A percentile compares a stretch with the other conserved stretches of the same genome.
Conservation (phyloP, 1,140 invertebrate genomes). For the Diorhabda sublineata region DNA sequence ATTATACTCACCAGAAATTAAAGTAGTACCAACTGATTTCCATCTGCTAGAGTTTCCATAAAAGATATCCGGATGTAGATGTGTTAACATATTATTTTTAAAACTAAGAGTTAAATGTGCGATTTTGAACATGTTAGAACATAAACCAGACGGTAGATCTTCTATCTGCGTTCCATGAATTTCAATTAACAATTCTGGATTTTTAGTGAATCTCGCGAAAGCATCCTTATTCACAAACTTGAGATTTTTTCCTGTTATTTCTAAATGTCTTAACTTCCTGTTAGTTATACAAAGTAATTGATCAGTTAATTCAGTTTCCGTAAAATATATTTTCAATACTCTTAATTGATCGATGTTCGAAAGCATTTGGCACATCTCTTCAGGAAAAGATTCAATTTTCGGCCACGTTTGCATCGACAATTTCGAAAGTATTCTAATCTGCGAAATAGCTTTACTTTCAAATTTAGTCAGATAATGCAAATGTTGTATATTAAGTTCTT, state of each 20-base stretch:
- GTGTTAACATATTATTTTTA: conserved; percentile 74
- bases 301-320: conserved; percentile 63
- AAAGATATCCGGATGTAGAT: conserved; percentile 73
- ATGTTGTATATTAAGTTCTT: conserved; percentile 54
- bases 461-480: conserved; percentile 59
- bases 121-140: conserved; percentile 69
- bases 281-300: conserved; percentile 69
- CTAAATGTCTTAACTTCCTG: conserved; percentile 73
- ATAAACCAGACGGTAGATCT: conserved; percentile 71
- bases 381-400: conserved; percentile 56
- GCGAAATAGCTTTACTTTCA: conserved; percentile 61
- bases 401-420: conserved; percentile 64
- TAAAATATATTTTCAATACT: conserved; percentile 57
- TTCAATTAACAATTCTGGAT: conserved; percentile 66
- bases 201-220: conserved; percentile 59
- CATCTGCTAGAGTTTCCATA: conserved; percentile 79
- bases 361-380: conserved; percentile 57
- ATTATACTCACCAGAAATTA: conserved; percentile 61
- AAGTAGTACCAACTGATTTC: conserved; percentile 77
- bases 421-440: conserved; percentile 58
- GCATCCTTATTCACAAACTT: conserved; percentile 66
- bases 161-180: conserved; percentile 72
- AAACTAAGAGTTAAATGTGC: conserved; percentile 78
- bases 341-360: conserved; percentile 52
- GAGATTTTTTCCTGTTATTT: conserved; percentile 72